phyloP scores from a whole-genome alignment of 2,888 invertebrate species.

The Griposia aprilina region DNA sequence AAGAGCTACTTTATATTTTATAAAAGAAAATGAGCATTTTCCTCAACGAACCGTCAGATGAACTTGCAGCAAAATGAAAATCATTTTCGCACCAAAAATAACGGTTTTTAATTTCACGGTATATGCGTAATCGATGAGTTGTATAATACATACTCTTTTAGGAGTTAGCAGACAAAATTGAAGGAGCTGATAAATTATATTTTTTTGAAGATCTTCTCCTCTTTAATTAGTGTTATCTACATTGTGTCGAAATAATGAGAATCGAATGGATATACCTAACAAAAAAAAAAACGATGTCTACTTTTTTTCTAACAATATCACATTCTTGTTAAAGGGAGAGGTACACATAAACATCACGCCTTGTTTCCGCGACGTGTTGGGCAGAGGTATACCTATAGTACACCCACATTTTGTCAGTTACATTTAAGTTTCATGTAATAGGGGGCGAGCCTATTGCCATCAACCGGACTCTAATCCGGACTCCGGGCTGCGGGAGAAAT shows the following conservation, averaged over 20 bases:
- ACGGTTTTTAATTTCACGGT: constrained; percentile 56
- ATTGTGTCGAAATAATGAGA: not conserved
- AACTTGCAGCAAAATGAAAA: constrained; percentile 41
- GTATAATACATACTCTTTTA: constrained; percentile 18
- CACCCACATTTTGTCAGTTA: not conserved
- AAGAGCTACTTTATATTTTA: not conserved
- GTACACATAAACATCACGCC: not conserved
- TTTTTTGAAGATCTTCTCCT: not conserved
- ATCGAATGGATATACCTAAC: not conserved
- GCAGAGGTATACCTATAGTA: not conserved
- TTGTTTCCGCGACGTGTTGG: not conserved
- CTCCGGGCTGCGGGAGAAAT: not conserved
- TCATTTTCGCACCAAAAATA: constrained; percentile 42
- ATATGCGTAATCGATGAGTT: constrained; percentile 37
- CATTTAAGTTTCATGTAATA: not conserved
- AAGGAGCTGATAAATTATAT: not conserved
- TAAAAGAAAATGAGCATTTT: constrained; percentile 40
- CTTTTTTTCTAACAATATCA: not conserved
- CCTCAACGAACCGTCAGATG: constrained; percentile 3
- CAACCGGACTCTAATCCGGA: not conserved
- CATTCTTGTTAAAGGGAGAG: not conserved
- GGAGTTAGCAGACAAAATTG: constrained; percentile 1
- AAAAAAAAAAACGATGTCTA: not conserved
- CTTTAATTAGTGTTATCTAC: not conserved
- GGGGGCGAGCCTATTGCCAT: not conserved